Percentiles rank a stretch among this genome's conserved stretches.
phyloP scores from a whole-genome alignment of 2,113 vertebrate genomes.

The Urocitellus parryii region DNA sequence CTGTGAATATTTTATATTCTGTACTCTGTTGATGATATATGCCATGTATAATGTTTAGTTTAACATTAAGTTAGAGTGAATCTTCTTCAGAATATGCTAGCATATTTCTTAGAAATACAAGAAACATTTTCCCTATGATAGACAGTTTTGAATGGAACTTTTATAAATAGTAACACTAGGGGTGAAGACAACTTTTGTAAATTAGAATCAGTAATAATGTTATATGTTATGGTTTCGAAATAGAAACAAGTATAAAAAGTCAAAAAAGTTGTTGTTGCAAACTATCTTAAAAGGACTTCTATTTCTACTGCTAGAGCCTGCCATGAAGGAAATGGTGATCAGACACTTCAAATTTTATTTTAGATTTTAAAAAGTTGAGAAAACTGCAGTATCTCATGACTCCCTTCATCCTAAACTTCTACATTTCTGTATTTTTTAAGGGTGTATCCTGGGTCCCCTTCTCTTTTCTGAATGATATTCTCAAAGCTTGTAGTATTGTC shows the following conservation, averaged over 20 bases:
- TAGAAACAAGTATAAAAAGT: background rate
- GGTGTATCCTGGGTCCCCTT: background rate
- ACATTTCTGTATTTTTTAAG: background rate
- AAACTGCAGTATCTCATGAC: background rate
- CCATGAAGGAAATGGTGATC: background rate
- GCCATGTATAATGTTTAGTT: background rate
- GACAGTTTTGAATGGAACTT: constrained; percentile 1
- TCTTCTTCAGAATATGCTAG: constrained; percentile 7
- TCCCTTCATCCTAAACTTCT: background rate
- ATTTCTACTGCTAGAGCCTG: background rate
- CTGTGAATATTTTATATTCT: constrained; percentile 9
- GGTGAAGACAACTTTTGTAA: background rate
- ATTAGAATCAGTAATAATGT: constrained; percentile 9
- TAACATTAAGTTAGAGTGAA: background rate
- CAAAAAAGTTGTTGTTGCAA: background rate
- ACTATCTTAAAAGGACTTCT: background rate
- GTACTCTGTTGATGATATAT: background rate
- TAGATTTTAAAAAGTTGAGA: background rate
- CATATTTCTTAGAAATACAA: constrained; percentile 15
- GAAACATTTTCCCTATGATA: background rate
- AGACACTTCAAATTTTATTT: background rate
- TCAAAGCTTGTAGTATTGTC: background rate
- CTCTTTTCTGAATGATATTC: background rate
- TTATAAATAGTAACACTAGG: constrained; percentile 2
- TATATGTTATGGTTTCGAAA: background rate